Percentiles rank a stretch among this genome's conserved stretches.
Evolutionary conservation across 1,140 invertebrate genomes (phyloP).

Genomic region (Solen grandis): DNA sequence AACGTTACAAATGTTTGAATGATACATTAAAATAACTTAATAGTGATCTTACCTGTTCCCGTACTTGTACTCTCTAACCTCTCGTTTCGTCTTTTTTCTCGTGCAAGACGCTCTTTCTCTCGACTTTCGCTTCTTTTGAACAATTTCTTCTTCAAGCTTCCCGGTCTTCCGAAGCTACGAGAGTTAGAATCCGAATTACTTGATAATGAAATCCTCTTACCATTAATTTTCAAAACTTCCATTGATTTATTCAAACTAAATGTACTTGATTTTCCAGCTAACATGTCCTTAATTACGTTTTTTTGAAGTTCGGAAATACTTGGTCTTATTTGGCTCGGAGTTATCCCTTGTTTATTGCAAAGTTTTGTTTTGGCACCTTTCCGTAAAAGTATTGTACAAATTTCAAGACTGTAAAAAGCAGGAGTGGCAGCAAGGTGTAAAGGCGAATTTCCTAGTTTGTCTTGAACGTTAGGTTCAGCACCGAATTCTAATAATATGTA

Average conservation of each 20-base stretch:
- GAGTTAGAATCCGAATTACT: conserved; percentile 27
- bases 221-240: conserved; percentile 13
- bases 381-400: conserved; percentile 82
- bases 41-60: neutral
- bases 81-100: conserved; percentile 24
- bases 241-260: conserved; percentile 38
- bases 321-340: conserved; percentile 76
- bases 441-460: conserved; percentile 83
- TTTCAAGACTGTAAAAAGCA: conserved; percentile 82
- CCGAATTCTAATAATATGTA: conserved; percentile 84
- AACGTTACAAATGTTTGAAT: too few species aligned
- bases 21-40: too few species aligned
- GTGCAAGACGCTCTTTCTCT: conserved; percentile 51
- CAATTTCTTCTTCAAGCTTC: conserved; percentile 63
- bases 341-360: conserved; percentile 80
- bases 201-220: conserved; percentile 40
- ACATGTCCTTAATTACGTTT: conserved; percentile 77
- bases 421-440: conserved; percentile 83
- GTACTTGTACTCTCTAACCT: conserved; percentile 35
- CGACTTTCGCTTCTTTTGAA: conserved; percentile 60
- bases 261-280: conserved; percentile 44
- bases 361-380: conserved; percentile 82
- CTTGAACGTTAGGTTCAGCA: conserved; percentile 81
- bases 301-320: conserved; percentile 81
- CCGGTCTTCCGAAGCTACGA: conserved; percentile 48